A percentile compares a stretch with the other conserved stretches of the same genome.
Conservation (phyloP, 1,140 invertebrate species). For the Cydia fagiglandana region DNA sequence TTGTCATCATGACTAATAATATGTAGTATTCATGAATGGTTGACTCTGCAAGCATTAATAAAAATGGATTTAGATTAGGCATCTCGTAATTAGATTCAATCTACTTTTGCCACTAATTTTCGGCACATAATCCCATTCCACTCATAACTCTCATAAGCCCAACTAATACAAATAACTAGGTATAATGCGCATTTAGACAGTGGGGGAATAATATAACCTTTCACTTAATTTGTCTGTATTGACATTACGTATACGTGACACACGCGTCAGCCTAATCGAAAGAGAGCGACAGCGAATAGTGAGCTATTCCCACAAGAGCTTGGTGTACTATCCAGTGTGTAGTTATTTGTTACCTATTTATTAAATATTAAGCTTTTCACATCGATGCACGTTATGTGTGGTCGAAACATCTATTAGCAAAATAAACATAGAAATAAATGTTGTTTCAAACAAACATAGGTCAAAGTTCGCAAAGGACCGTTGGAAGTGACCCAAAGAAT, state of each 20-base stretch:
- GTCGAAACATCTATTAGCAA: not conserved
- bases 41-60: too few relatives aligned
- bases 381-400: not conserved
- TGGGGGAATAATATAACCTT: not conserved
- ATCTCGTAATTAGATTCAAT: too few relatives aligned
- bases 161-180: not conserved
- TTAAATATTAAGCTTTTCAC: not conserved
- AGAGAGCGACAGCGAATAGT: too few relatives aligned
- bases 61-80: too few relatives aligned
- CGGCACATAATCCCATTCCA: too few relatives aligned
- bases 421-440: not conserved
- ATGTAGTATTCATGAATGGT: too few relatives aligned
- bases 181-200: not conserved
- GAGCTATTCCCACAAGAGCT: not conserved
- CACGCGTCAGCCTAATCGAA: not conserved
- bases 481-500: not conserved
- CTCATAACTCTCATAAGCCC: too few relatives aligned
- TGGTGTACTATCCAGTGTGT: not conserved
- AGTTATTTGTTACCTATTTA: not conserved
- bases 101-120: too few relatives aligned
- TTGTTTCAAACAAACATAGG: not conserved
- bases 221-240: not conserved
- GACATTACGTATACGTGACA: not conserved
- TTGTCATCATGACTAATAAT: too few relatives aligned
- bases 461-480: not conserved